These are phyloP conservation scores for Drepanosiphum platanoidis DNA, from an alignment of 2,888 invertebrate species.

Conservation along the genomic window DNA sequence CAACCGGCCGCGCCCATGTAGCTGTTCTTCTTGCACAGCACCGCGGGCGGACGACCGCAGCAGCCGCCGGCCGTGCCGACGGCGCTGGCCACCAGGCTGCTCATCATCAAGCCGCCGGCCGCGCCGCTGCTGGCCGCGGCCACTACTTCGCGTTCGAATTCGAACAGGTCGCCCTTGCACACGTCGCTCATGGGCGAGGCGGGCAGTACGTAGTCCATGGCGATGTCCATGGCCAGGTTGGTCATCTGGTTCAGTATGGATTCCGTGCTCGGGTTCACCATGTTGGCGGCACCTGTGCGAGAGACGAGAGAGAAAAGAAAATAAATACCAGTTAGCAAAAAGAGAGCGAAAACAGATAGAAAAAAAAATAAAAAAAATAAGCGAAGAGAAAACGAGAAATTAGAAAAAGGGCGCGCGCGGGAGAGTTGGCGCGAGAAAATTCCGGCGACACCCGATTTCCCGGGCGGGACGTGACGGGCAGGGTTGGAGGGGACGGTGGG, in stretches of 20 bases:
- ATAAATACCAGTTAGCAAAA: neutral
- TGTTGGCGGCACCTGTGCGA: conserved; percentile 56
- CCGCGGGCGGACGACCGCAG: conserved; percentile 41
- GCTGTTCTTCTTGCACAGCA: conserved; percentile 54
- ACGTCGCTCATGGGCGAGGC: conserved; percentile 61
- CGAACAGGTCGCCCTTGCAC: conserved; percentile 53
- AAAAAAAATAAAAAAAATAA: no score
- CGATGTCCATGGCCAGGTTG: conserved; percentile 61
- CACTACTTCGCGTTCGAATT: conserved; percentile 50
- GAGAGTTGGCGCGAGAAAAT: neutral
- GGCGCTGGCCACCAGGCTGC: conserved; percentile 5
- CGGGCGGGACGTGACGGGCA: neutral
- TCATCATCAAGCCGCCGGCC: neutral
- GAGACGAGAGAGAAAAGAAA: neutral
- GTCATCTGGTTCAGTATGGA: conserved; percentile 58
- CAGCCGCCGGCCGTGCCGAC: conserved; percentile 18
- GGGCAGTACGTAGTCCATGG: conserved; percentile 56
- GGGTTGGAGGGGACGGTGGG: neutral
- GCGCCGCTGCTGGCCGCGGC: conserved; percentile 16
- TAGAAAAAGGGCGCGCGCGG: neutral
- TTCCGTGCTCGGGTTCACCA: conserved; percentile 62
- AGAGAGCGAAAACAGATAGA: no score
- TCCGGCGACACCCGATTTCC: neutral
- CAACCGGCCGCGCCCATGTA: conserved; percentile 56
- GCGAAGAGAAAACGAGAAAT: neutral